Evolutionary conservation across 2,888 invertebrate genomes (phyloP).

Genomic region (Acleris emargana): DNA sequence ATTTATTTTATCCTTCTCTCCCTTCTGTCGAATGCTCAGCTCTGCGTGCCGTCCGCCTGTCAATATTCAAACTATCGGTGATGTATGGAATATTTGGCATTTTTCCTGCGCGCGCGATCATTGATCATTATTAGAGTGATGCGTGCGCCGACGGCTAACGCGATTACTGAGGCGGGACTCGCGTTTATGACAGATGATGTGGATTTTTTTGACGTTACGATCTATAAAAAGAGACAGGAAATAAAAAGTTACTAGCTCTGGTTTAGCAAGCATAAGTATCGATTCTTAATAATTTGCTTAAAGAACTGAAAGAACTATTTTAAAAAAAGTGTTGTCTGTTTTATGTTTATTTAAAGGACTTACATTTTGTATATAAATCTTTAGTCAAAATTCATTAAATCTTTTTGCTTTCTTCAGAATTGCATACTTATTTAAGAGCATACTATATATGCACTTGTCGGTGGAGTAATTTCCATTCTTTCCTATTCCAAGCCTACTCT

Average conservation of each 20-base stretch:
- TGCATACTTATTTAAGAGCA: too few relatives aligned
- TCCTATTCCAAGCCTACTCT: too few relatives aligned
- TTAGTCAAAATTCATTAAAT: too few relatives aligned
- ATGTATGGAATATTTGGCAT: constrained; percentile 83
- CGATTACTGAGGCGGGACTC: constrained; percentile 45
- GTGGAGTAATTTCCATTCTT: too few relatives aligned
- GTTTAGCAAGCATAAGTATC: too few relatives aligned
- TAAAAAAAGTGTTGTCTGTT: too few relatives aligned
- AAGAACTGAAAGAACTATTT: too few relatives aligned
- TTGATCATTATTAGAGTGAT: constrained; percentile 78
- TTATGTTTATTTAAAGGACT: too few relatives aligned
- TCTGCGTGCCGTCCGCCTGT: constrained; percentile 67
- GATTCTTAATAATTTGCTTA: too few relatives aligned
- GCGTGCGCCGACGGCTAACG: constrained; percentile 54
- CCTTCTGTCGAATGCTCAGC: constrained; percentile 22
- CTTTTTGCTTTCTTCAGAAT: too few relatives aligned
- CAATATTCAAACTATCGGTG: constrained; percentile 75
- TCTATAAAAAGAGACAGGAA: background rate
- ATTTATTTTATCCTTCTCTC: background rate
- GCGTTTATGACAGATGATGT: constrained; percentile 26
- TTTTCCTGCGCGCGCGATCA: constrained; percentile 66
- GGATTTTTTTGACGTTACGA: background rate
- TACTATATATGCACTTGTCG: too few relatives aligned
- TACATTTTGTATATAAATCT: too few relatives aligned
- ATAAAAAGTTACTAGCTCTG: background rate